phyloP scores from a whole-genome alignment of 2,113 vertebrate species.

The Engraulis encrasicolus region DNA sequence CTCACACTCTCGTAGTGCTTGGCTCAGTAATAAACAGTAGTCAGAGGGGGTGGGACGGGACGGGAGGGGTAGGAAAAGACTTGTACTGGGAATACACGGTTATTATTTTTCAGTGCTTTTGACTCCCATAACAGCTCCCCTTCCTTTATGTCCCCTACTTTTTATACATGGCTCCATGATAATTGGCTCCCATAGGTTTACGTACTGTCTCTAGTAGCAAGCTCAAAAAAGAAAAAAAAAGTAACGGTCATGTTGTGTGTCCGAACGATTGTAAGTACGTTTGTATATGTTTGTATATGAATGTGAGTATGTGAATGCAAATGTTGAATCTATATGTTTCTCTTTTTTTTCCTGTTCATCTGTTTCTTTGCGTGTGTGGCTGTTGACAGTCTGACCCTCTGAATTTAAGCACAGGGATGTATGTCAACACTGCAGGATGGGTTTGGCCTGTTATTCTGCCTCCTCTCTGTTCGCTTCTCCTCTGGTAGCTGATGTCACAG shows the following conservation, averaged over 20 bases:
- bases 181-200: conserved; percentile 23
- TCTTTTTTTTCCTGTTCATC: background rate
- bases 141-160: background rate
- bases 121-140: conserved; percentile 21
- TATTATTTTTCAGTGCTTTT: conserved; percentile 14
- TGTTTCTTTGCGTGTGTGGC: conserved; percentile 19
- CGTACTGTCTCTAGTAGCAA: conserved; percentile 30
- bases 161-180: conserved; percentile 6
- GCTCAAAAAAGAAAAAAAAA: too few species aligned
- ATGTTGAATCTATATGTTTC: conserved; percentile 29
- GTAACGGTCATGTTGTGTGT: conserved; percentile 31
- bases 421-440: conserved; percentile 20
- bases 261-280: conserved; percentile 51
- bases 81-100: background rate
- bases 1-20: background rate
- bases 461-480: background rate
- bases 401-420: conserved; percentile 31
- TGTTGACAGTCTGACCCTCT: conserved; percentile 16
- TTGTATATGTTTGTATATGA: conserved; percentile 61
- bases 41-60: conserved; percentile 20
- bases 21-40: conserved; percentile 10
- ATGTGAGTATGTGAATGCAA: conserved; percentile 58
- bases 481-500: conserved; percentile 33
- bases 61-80: background rate
- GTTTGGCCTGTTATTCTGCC: conserved; percentile 25